Base-by-base conservation (phyloP, 2,113 vertebrate species). In the Bostrychus sinensis region DNA sequence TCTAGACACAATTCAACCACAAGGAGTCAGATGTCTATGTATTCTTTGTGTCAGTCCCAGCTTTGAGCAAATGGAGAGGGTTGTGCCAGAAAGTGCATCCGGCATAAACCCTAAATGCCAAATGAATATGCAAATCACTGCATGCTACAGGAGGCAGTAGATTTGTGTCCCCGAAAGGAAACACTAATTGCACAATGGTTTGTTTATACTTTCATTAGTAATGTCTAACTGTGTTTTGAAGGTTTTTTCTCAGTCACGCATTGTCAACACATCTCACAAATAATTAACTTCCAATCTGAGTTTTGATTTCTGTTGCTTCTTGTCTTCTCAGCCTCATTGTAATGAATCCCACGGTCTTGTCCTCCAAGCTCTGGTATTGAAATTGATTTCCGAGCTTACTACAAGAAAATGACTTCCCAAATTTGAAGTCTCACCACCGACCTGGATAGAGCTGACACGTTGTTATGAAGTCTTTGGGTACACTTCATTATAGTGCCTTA, bases 321-420 rank as follows among this genome's bases (percentile, higher is more conserved):
- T 12, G 1, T 55, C 10, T 34, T 10, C 28, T 36, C 32, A 19
- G 14, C 3, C n/a, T 55, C 32, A 36, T 19, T 32, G 28, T 55
- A 20, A 45, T 55, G 28, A 36, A 10, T 30, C 14, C 28, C 28
- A 54, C 28, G 1, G 28, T 20, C 43, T 4, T 56, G 42, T 10
- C 17, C 7, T 19, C 10, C 39, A n/a, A 43, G 30, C 26, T 48
- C 55, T 65, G 39, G 13, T 53, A 60, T 60, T 26, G 17, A 41
- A 57, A 76, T 60, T 13, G 41, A 62, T 55, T 64, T 67, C 56
- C 55, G 50, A 48, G 38, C 37, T 53, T 10, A 1, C 25, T 25
- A 9, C 1, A 38, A 50, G 41, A 50, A 69, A 62, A 77, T 48
- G 0, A 22, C 38, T 57, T 57, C 7, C n/a, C n/a, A 26, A 62